phyloP scores from a whole-genome alignment of 2,113 vertebrate species.

The Podarcis cretensis region DNA sequence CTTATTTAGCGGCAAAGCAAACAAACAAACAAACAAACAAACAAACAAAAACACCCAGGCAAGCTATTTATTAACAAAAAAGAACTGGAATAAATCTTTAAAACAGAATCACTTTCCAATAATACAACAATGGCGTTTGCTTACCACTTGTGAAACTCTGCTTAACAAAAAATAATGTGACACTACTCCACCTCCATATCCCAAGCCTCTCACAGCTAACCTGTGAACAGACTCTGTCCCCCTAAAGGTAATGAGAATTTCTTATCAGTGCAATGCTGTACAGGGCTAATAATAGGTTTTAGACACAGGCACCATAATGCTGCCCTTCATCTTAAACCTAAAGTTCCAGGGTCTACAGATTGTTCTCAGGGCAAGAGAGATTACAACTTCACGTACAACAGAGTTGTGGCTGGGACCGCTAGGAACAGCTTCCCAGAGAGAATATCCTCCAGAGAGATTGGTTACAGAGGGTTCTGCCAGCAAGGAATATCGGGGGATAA shows the following conservation, averaged over 20 bases:
- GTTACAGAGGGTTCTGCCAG: not conserved
- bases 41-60: not conserved
- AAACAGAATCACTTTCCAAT: not conserved
- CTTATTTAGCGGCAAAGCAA: slow-evolving; percentile 34
- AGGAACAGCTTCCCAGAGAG: not conserved
- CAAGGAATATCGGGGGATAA: not conserved
- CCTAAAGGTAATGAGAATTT: not conserved
- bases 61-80: not conserved
- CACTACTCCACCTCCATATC: not conserved
- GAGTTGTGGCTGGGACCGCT: no score
- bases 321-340: not conserved
- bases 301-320: not conserved
- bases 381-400: not conserved
- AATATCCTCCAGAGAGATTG: not conserved
- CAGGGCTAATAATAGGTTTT: not conserved
- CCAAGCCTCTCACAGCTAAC: not conserved
- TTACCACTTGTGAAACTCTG: not conserved
- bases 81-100: not conserved
- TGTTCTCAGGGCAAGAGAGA: not conserved
- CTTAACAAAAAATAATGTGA: not conserved
- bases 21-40: not conserved
- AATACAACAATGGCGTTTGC: not conserved
- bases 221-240: not conserved
- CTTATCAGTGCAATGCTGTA: not conserved
- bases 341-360: not conserved